Evolutionary conservation across 2,888 invertebrate genomes (phyloP), one percentile per base, ranked within the genome.

Genomic region (Cheilosia grossa): DNA sequence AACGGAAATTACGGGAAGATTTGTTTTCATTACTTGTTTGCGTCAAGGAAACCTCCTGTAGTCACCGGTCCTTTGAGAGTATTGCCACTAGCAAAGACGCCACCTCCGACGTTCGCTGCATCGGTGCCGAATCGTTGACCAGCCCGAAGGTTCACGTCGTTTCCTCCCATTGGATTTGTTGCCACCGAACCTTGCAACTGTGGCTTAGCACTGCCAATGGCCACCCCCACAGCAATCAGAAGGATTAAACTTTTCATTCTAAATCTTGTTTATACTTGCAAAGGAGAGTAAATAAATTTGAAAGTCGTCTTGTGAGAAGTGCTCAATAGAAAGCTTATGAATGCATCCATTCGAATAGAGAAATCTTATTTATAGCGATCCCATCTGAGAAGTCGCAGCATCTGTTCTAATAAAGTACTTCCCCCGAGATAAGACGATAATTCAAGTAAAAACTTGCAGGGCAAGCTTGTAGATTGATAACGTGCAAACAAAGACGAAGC

Each of bases 31-130:
- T 88, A 90, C 90, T 88, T 87, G 77, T 90, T 91, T 0, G 88
- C 79, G 53, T 87, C 88, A 17, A 87, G 89, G 72, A 88, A 89
- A 1, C 88, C 87, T 17, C 90, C 90, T 4, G 88, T 89, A 2
- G 90, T 89, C 2, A 89, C 88, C 15, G 90, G 90, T 5, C 88
- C 89, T 0, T 47, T 82, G 0, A 19, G 9, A 13, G 87, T 87
- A 37, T 89, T 89, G n/a, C 88, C 89, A 7, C 82, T 49, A 0
- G 89, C 90, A 82, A 90, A 90, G 0, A 89, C 89, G 13, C 90
- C 90, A 10, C 87, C 89, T 0, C 80, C 70, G 2, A 88, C 88
- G 81, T 89, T 90, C 0, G 59, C 21, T 2, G 80, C 42, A 3
- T 88, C 89, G 51, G 87, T 83, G 13, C 90, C 90, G 4, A 87